Conservation (phyloP, 2,113 vertebrate genomes). For the Deroptyus accipitrinus region DNA sequence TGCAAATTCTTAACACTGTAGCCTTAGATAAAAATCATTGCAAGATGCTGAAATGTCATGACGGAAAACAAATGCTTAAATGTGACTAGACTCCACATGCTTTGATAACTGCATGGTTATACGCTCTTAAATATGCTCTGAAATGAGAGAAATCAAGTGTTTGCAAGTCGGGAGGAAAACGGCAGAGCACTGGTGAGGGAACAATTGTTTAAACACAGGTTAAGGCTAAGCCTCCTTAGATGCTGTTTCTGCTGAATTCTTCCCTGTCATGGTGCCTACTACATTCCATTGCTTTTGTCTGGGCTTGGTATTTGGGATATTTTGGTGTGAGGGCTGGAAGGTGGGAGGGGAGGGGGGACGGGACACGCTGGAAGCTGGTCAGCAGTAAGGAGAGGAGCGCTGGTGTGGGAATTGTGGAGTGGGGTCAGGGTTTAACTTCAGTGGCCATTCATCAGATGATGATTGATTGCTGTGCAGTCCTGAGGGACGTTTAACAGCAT, state of each 20-base stretch:
- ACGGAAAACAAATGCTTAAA: not conserved
- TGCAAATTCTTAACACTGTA: not conserved
- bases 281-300: constrained; percentile 83
- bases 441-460: constrained; percentile 83
- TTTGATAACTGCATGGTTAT: not conserved
- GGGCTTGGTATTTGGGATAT: constrained; percentile 79
- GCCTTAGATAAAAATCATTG: not conserved
- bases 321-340: constrained; percentile 73
- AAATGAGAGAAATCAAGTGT: not conserved
- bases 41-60: not conserved
- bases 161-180: not conserved
- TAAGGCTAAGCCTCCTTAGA: constrained; percentile 24
- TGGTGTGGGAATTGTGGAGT: constrained; percentile 70
- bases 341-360: constrained; percentile 24
- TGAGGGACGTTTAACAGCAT: constrained; percentile 70
- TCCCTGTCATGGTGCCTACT: constrained; percentile 11
- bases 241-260: constrained; percentile 61
- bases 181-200: not conserved
- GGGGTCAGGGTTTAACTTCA: constrained; percentile 81
- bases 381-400: constrained; percentile 45
- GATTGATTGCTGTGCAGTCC: constrained; percentile 81
- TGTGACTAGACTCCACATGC: fast-evolving
- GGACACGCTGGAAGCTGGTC: constrained; percentile 46
- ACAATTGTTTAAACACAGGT: constrained; percentile 7
- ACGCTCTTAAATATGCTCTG: not conserved